Percentiles rank a stretch among this genome's conserved stretches.
Evolutionary conservation across 2,888 invertebrate species (phyloP).

Genomic region (Pantelozetes paolii): DNA sequence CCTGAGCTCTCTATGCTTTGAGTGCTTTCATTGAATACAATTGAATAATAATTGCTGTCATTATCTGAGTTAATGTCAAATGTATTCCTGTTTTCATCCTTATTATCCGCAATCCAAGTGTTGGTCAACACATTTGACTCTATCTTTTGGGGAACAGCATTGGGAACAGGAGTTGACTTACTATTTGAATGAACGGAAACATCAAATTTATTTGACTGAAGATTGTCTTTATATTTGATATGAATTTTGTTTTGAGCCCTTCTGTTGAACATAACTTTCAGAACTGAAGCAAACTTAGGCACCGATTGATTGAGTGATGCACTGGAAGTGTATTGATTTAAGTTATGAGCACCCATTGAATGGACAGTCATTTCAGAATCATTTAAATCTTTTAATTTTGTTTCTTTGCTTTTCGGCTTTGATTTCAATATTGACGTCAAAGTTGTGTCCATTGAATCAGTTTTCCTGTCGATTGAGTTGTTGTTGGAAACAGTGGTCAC

Average conservation of each 20-base stretch:
- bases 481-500: not conserved
- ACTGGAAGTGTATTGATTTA: constrained; percentile 1
- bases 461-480: not conserved
- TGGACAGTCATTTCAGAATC: constrained; percentile 37
- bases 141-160: not conserved
- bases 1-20: not conserved
- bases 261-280: constrained; percentile 29
- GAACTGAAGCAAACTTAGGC: constrained; percentile 29
- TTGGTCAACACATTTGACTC: not conserved
- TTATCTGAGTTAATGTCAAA: not conserved
- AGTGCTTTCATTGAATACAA: not conserved
- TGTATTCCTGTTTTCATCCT: not conserved
- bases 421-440: not conserved
- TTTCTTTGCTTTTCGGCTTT: constrained; percentile 30
- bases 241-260: constrained; percentile 3
- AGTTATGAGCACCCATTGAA: constrained; percentile 27
- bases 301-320: constrained; percentile 26
- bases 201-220: not conserved
- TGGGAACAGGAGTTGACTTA: not conserved
- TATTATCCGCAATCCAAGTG: not conserved
- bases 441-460: not conserved
- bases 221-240: not conserved
- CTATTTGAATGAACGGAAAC: not conserved
- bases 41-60: constrained; percentile 4
- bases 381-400: constrained; percentile 9